These are phyloP conservation scores for Etheostoma cragini DNA, from an alignment of 2,113 vertebrate species.

Conservation along the genomic window DNA sequence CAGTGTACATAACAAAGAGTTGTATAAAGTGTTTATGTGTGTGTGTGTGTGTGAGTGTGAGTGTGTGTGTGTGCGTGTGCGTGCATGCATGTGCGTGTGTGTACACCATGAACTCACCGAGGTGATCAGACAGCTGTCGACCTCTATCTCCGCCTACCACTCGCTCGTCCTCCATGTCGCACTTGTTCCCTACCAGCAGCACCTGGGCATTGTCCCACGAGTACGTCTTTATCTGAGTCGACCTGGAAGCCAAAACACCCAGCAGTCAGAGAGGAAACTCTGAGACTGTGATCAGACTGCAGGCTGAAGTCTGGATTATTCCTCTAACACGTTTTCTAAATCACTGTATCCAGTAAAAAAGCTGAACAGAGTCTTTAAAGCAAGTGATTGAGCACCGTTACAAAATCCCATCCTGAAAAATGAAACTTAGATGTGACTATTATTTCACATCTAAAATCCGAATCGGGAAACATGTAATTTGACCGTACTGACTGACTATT, in stretches of 20 bases:
- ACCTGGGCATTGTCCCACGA: slow-evolving; percentile 99
- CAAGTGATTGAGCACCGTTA: not conserved
- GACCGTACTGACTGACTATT: too few relatives aligned
- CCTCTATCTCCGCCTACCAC: slow-evolving; percentile 91
- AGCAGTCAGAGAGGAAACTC: slow-evolving; percentile 2
- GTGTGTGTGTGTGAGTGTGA: slow-evolving; percentile 6
- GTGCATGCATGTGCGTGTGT: not conserved
- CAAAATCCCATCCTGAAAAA: not conserved
- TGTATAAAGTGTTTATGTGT: not conserved
- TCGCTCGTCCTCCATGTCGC: slow-evolving; percentile 97
- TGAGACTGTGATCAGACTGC: not conserved
- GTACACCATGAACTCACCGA: slow-evolving; percentile 83
- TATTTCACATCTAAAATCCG: not conserved
- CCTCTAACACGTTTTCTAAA: not conserved
- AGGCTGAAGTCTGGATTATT: not conserved
- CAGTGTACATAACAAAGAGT: slow-evolving; percentile 5
- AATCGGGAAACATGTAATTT: not conserved
- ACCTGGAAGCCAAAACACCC: slow-evolving; percentile 82
- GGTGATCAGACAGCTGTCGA: slow-evolving; percentile 92
- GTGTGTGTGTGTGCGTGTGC: too few relatives aligned
- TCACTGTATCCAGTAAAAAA: not conserved
- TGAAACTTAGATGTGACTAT: not conserved
- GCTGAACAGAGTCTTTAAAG: fast-evolving
- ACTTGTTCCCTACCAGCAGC: slow-evolving; percentile 97
- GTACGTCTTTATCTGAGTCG: slow-evolving; percentile 98